A percentile compares a stretch with the other conserved stretches of the same genome.
These are phyloP conservation scores for Sitobion miscanthi DNA, from an alignment of 1,140 invertebrate species.

Conservation along the genomic window DNA sequence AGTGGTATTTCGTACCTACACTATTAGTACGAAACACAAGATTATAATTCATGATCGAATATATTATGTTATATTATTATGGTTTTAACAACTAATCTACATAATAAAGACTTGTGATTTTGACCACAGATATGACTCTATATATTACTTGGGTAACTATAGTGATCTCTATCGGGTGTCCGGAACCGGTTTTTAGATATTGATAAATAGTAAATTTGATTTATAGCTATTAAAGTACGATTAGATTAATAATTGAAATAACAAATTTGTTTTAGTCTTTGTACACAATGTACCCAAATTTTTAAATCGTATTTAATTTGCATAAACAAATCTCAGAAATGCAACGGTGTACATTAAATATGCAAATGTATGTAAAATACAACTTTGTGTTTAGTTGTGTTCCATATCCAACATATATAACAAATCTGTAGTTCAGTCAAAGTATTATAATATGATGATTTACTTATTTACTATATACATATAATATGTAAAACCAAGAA, in stretches of 20 bases:
- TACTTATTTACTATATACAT: not conserved
- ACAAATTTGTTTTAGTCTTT: not conserved
- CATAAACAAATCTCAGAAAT: not conserved
- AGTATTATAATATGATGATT: not conserved
- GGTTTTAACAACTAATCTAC: not conserved
- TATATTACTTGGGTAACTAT: not conserved
- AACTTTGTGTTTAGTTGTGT: not conserved
- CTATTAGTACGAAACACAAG: too few species aligned
- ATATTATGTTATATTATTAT: not conserved
- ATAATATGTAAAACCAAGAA: not conserved
- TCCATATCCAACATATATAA: not conserved
- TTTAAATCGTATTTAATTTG: not conserved
- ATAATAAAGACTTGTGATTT: not conserved
- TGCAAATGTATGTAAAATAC: not conserved
- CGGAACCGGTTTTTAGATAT: not conserved
- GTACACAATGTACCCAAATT: not conserved
- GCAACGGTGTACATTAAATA: not conserved
- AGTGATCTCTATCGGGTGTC: not conserved
- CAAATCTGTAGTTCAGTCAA: not conserved
- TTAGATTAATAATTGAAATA: not conserved
- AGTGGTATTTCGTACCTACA: too few species aligned
- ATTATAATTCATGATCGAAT: too few species aligned
- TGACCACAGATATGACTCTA: not conserved
- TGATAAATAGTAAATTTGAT: too few species aligned
- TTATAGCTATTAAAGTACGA: not conserved